Conservation (phyloP, 2,888 invertebrate genomes). For the Epinotia demarniana region DNA sequence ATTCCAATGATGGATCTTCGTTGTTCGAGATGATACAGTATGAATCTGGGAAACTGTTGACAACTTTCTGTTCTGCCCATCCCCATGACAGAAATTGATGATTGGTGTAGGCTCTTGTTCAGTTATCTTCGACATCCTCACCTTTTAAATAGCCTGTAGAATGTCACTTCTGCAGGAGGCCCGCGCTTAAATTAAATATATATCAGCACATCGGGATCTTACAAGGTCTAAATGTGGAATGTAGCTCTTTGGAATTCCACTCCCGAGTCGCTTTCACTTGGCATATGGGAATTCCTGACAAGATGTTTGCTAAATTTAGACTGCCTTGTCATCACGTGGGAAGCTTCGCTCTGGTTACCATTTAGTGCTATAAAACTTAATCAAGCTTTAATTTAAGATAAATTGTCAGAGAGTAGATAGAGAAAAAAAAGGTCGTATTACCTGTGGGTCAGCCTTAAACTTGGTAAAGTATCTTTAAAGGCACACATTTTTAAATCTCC, state of each 20-base stretch:
- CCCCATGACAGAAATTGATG: background rate
- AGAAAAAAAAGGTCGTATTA: too few relatives aligned
- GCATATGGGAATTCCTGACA: background rate
- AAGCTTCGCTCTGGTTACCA: background rate
- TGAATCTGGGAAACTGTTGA: too few relatives aligned
- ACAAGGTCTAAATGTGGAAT: background rate
- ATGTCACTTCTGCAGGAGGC: background rate
- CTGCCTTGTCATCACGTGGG: background rate
- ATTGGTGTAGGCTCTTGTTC: background rate
- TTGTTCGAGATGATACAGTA: too few relatives aligned
- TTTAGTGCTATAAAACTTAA: background rate
- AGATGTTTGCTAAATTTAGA: constrained; percentile 10
- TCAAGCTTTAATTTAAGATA: background rate
- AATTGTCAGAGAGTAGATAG: too few relatives aligned
- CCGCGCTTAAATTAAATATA: background rate
- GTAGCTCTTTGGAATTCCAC: background rate
- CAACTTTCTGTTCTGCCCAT: background rate
- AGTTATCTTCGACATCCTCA: background rate
- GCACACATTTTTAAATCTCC: too few relatives aligned
- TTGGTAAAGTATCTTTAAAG: too few relatives aligned
- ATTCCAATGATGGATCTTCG: too few relatives aligned
- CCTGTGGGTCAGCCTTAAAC: too few relatives aligned
- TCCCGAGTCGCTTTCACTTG: background rate
- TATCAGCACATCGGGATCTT: background rate
- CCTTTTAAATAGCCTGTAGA: too few relatives aligned